Evolutionary conservation across 2,888 invertebrate genomes (phyloP), one percentile per base, ranked within the genome.

Genomic region (Perithous albicinctus): DNA sequence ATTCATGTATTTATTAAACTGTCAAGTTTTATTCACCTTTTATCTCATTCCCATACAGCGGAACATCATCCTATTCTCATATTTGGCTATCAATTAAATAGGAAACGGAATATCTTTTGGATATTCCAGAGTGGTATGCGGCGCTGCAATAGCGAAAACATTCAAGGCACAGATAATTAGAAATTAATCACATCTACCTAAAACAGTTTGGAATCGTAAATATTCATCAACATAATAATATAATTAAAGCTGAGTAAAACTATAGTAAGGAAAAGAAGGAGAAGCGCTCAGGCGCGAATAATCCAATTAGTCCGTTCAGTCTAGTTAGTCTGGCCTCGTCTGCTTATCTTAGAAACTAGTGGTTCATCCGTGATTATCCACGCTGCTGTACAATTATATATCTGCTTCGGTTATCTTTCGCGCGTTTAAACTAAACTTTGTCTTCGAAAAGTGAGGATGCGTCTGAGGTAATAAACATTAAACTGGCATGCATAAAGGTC

Each of bases 281-380:
- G 7, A 18, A 32, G 15, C 32, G 35, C 6, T 15, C 29, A 35
- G 23, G n/a, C 26, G n/a, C 2, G 43, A 15, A 43, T 64, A 23
- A 64, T 64, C 46, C 46, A 64, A 64, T 64, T 64, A 43, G 64
- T 43, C 46, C 4, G 20, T 64, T 46, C 64, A 64, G n/a, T 46
- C 64, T 64, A 64, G 23, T 46, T 46, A 46, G 8, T 41, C 23
- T 59, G 41, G 15, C 64, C 43, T 41, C 46, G 41, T 63, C 20
- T 41, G 38, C 20, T 63, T 41, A 63, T 63, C 41, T 29, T 43
- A 20, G 43, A 43, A 56, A 56, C 29, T 56, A 12, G 29, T 2
- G 32, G 8, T 35, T 59, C 29, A 6, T 32, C 15, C 32, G 56
- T 35, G 56, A 59, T 32, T 59, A 59, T 59, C 18, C 32, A 23